These are phyloP conservation scores for Platycheirus albimanus DNA, from an alignment of 2,888 invertebrate genomes.

Conservation along the genomic window DNA sequence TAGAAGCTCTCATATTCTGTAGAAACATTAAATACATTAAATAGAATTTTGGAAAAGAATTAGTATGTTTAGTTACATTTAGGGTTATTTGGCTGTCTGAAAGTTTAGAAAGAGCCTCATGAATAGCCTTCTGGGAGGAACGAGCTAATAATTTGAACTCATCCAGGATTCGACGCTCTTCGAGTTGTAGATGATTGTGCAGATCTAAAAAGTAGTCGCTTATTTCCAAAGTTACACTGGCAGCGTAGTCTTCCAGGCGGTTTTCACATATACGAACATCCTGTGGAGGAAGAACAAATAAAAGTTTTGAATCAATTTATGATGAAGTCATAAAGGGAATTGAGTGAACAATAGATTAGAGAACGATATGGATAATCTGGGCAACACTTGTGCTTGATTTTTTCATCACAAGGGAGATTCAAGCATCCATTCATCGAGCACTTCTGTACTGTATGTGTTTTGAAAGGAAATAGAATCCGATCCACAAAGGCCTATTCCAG, in stretches of 20 bases:
- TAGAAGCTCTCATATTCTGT: constrained; percentile 75
- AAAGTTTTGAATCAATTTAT: too few species aligned
- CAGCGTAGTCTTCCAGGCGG: constrained; percentile 77
- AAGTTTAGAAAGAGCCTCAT: constrained; percentile 76
- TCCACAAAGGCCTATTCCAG: too few species aligned
- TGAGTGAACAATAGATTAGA: too few species aligned
- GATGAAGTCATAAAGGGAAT: too few species aligned
- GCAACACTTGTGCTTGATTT: too few species aligned
- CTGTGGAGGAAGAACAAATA: constrained; percentile 75
- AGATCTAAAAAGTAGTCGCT: constrained; percentile 78
- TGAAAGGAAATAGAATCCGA: too few species aligned
- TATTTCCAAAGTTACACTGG: constrained; percentile 76
- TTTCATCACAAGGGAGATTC: too few species aligned
- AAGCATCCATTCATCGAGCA: too few species aligned
- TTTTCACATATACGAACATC: constrained; percentile 77
- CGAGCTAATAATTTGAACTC: constrained; percentile 77
- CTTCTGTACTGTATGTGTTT: too few species aligned
- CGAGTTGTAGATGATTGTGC: constrained; percentile 79
- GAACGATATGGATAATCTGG: too few species aligned
- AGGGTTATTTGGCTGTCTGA: constrained; percentile 76
- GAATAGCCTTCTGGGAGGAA: constrained; percentile 77
- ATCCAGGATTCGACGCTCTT: constrained; percentile 77
- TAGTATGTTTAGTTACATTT: constrained; percentile 77
- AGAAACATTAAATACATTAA: background rate
- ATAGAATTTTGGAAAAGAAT: too few species aligned